Evolutionary conservation across 2,113 vertebrate genomes (phyloP), one percentile per base, ranked within the genome.

Genomic region (Gasterosteus nipponicus): DNA sequence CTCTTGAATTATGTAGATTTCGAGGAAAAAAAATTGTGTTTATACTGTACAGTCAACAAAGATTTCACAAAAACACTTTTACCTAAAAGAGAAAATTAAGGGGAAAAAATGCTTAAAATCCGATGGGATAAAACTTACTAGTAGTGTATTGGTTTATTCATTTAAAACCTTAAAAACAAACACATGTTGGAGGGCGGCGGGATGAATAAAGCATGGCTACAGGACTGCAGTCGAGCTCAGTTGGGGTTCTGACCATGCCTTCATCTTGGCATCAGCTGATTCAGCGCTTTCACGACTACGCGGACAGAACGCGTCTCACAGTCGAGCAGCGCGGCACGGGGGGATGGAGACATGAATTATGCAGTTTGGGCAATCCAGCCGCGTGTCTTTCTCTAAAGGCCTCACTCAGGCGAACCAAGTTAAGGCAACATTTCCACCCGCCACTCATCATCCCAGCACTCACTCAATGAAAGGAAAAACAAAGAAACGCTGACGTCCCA

Each of bases 341-440:
- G 35, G 56, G 58, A n/a, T 42, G 19, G 61, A 49, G 19, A 16
- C 76, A 91, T 93, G 72, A 93, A 92, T 92, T 80, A 92, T 93
- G 83, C 86, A 94, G 71, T 7, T 18, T 4, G 80, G 77, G 76
- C 78, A 82, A 83, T 86, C 73, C 79, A 87, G 87, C 89, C 81
- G 71, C 84, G 74, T 89, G 86, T 89, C 86, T 92, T 87, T 92
- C 35, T 85, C 87, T 87, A 87, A 93, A 89, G 80, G 80, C 75
- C 69, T 81, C 82, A 83, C 83, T 88, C 69, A 85, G 44, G 62
- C 44, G 75, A 63, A 77, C 61, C 75, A 74, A 87, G 82, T 83
- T 79, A 38, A 81, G 80, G 69, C 64, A 85, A 75, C 72, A 81
- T 78, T 72, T 78, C 26, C 56, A 80, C 2, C 51, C 3, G 0